Base-by-base conservation (phyloP, 1,140 invertebrate genomes). In the Mizuhopecten yessoensis region DNA sequence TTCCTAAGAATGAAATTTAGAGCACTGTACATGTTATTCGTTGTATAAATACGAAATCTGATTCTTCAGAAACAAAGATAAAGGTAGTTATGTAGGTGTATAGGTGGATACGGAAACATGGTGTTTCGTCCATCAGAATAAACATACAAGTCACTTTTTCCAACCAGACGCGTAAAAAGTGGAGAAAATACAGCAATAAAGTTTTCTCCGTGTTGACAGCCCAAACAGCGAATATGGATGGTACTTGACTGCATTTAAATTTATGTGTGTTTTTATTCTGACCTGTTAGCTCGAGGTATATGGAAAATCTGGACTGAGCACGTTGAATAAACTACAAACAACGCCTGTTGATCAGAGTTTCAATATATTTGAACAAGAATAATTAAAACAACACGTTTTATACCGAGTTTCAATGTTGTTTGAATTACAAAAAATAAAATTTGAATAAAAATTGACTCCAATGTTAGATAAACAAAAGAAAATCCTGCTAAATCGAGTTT, bases 101-200 rank as follows among this genome's bases (percentile, higher is more conserved):
- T n/a, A 75, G 29, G 5, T 29, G 57, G 9, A 29, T 75, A 29
- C 5, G 29, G 45, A 75, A 75, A 75, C 57, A 75, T 17, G 57
- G n/a, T 75, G 23, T 75, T 75, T n/a, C 17, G 57, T 75, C 57
- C 23, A 13, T 75, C 57, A 75, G 23, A 29, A 17, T 75, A 75
- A n/a, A 75, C 57, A 75, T n/a, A 29, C n/a, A 75, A 75, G 57
- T n/a, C 57, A 75, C 57, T 75, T 75, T 75, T 75, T 75, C 57
- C 11, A 17, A 29, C 57, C 57, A 75, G 57, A 75, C 57, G 57
- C 57, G 57, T 29, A 75, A 75, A 75, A 75, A 75, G n/a, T n/a
- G 5, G 36, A 75, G 42, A n/a, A 5, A 75, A 75, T n/a, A 29
- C 17, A 29, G 23, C 57, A 75, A 75, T 29, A 11, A 75, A 29